Conservation (phyloP, 2,113 vertebrate species). For the Verasper variegatus region DNA sequence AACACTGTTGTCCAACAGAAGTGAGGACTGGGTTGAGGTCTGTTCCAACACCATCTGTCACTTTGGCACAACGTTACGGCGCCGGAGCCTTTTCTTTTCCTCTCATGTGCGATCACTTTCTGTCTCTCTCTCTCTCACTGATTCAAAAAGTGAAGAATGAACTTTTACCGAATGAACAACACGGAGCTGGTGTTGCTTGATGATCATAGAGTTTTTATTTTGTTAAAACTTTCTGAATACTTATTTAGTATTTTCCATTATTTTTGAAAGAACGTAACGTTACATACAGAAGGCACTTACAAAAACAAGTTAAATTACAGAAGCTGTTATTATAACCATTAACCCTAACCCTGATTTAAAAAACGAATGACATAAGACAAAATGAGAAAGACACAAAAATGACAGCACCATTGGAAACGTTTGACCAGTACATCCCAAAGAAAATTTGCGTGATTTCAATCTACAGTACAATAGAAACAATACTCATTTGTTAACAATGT, state of each 20-base stretch:
- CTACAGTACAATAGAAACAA: slow-evolving; percentile 84
- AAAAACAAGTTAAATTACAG: slow-evolving; percentile 85
- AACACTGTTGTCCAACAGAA: slow-evolving; percentile 43
- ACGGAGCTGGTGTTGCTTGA: not conserved
- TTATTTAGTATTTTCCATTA: slow-evolving; percentile 62
- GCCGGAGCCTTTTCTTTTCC: slow-evolving; percentile 21
- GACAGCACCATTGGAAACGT: slow-evolving; percentile 82
- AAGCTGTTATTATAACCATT: slow-evolving; percentile 79
- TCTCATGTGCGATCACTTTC: slow-evolving; percentile 22
- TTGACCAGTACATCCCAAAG: slow-evolving; percentile 81
- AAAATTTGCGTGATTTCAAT: slow-evolving; percentile 77
- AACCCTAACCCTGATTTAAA: slow-evolving; percentile 78
- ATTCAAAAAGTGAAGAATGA: not conserved
- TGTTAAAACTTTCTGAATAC: slow-evolving; percentile 57
- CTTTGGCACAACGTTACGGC: slow-evolving; percentile 22
- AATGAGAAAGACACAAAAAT: slow-evolving; percentile 70
- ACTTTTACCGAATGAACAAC: slow-evolving; percentile 6
- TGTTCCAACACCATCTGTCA: slow-evolving; percentile 61
- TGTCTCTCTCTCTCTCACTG: slow-evolving; percentile 2
- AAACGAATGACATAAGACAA: slow-evolving; percentile 69
- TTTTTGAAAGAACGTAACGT: slow-evolving; percentile 83
- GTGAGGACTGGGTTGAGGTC: slow-evolving; percentile 39
- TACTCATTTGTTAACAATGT: slow-evolving; percentile 76
- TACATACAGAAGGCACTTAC: slow-evolving; percentile 98
- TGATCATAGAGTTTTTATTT: slow-evolving; percentile 64